Base-by-base conservation (phyloP, 2,797 vertebrate genomes). In the Pseudochirops cupreus region DNA sequence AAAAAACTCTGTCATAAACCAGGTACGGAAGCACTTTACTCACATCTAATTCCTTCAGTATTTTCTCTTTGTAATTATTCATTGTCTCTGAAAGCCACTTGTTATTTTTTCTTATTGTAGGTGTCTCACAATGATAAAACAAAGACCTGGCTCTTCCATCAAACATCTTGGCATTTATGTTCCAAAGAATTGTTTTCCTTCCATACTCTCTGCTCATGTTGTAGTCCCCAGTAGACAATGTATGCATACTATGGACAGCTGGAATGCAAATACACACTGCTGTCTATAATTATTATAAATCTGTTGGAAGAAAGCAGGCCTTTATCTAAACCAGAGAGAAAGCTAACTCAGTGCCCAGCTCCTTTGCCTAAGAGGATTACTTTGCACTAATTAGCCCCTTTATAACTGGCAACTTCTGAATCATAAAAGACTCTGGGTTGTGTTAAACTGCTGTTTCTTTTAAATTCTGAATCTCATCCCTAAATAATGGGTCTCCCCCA, bases 311-410 rank as follows among this genome's bases (percentile, higher is more conserved):
- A 98, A 98, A 98, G 97, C 98, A 98, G 98, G 98, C 98, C 97
- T 97, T 56, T 98, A 98, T 99, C 99, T 99, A 99, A 99, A 99
- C 98, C 98, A 97, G 97, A 97, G 98, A 98, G 98, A 98, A 98
- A 98, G 98, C 98, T 98, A 98, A 98, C 98, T 96, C 98, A 97
- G 98, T 98, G 99, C 99, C 99, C 99, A 98, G 97, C 94, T 97
- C 98, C 98, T 97, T 29, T 67, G 14, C 97, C 98, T 99, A 99
- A 99, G 99, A 99, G 99, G 99, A 99, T 99, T 99, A 99, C 54
- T 59, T 98, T 98, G 97, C 96, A 98, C 98, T 99, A 99, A 99
- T 99, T 98, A 99, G 98, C 98, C 98, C 98, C 97, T 98, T 87
- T 98, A 98, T 97, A 98, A 98, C 98, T 96, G 98, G 98, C 98